Conservation (phyloP, 2,888 invertebrate species). For the Spisula solida region DNA sequence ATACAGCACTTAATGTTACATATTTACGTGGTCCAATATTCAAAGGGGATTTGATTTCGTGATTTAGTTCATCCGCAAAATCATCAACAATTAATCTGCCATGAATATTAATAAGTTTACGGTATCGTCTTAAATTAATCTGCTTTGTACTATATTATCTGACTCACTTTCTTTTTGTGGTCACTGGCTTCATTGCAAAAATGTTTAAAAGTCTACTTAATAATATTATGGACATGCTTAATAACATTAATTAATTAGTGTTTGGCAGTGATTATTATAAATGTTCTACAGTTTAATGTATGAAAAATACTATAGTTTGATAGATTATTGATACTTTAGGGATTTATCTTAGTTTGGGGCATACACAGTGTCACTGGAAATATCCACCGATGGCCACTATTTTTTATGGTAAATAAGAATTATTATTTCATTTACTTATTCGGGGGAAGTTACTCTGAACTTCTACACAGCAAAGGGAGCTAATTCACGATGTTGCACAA, state of each 20-base stretch:
- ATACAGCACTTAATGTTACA: too few species aligned
- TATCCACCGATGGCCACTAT: too few species aligned
- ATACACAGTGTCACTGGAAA: too few species aligned
- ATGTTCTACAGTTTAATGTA: too few species aligned
- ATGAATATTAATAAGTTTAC: neutral
- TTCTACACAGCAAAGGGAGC: neutral
- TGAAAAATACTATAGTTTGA: too few species aligned
- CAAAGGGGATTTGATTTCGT: too few species aligned
- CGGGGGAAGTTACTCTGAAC: neutral
- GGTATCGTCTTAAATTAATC: neutral
- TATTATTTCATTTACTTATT: too few species aligned
- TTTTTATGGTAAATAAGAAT: too few species aligned
- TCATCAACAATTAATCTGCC: too few species aligned
- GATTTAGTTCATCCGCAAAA: too few species aligned
- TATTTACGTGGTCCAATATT: too few species aligned
- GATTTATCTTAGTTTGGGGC: too few species aligned
- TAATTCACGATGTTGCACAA: neutral
- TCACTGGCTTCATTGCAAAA: neutral
- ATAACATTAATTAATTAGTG: neutral
- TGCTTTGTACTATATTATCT: neutral
- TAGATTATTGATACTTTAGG: neutral
- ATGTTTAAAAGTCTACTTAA: constrained; percentile 2
- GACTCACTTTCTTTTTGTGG: neutral
- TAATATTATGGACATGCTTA: neutral
- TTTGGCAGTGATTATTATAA: neutral